Evolutionary conservation across 30 jellyfish, hydroid and myxozoan species (phyloP).

Genomic region (Rhopilema esculentum): DNA sequence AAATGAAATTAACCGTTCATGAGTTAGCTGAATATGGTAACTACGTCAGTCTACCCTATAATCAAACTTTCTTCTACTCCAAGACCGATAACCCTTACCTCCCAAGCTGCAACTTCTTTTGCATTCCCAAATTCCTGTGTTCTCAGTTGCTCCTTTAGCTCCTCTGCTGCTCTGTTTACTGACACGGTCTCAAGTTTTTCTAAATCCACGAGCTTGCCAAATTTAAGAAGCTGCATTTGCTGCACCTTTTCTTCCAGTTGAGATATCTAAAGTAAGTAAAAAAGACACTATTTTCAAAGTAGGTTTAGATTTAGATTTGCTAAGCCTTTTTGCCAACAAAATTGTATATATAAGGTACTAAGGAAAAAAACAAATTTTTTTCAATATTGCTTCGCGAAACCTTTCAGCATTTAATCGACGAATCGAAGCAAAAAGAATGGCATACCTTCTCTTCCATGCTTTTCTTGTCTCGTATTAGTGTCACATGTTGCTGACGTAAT

Average conservation of each 20-base stretch:
- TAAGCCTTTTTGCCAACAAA: too few relatives aligned
- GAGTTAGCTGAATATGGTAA: too few relatives aligned
- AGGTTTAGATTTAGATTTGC: not conserved
- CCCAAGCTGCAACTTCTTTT: constrained; percentile 86
- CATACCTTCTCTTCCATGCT: constrained; percentile 82
- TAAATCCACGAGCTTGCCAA: constrained; percentile 90
- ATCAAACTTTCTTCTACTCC: too few relatives aligned
- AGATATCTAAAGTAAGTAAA: constrained; percentile 53
- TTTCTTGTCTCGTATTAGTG: constrained; percentile 89
- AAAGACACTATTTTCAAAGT: not conserved
- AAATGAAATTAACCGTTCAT: too few relatives aligned
- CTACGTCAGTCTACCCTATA: too few relatives aligned
- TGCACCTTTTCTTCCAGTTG: constrained; percentile 92
- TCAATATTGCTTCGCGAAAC: too few relatives aligned
- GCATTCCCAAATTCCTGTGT: constrained; percentile 76
- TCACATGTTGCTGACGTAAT: constrained; percentile 88
- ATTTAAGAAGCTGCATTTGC: constrained; percentile 90
- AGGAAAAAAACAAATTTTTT: too few relatives aligned
- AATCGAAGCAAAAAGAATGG: too few relatives aligned
- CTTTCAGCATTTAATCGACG: too few relatives aligned
- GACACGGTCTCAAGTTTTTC: constrained; percentile 93
- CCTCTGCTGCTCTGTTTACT: constrained; percentile 94
- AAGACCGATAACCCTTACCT: too few relatives aligned
- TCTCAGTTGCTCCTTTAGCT: constrained; percentile 89
- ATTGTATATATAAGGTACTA: not conserved